These are phyloP conservation scores for Sarcophilus harrisii DNA, from an alignment of 2,797 vertebrate species.

Conservation along the genomic window DNA sequence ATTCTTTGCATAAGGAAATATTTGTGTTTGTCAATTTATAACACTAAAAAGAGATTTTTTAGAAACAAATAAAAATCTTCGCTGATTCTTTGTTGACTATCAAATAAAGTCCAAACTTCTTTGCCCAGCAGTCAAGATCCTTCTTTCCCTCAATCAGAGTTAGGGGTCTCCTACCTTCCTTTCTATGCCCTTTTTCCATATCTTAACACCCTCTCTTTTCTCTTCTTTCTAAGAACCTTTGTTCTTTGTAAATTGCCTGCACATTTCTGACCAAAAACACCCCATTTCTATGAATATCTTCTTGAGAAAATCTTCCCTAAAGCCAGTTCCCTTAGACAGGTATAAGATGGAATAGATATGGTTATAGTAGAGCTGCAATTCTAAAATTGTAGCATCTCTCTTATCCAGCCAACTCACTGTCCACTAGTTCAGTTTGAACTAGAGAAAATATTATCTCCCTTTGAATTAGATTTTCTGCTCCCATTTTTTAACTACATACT, in stretches of 20 bases:
- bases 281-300: not conserved
- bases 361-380: not conserved
- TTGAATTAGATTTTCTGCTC: not conserved
- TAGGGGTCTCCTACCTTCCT: not conserved
- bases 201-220: not conserved
- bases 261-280: not conserved
- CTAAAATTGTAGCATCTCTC: not conserved
- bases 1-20: not conserved
- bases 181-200: not conserved
- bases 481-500: not conserved
- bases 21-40: not conserved
- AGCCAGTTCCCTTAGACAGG: not conserved
- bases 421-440: not conserved
- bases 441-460: not conserved
- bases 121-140: not conserved
- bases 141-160: not conserved
- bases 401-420: not conserved
- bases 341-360: not conserved
- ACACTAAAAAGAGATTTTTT: not conserved
- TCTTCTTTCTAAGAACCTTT: not conserved
- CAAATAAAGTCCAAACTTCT: not conserved
- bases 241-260: not conserved
- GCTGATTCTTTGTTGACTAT: not conserved
- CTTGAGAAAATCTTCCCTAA: not conserved
- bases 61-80: not conserved